A percentile compares a stretch with the other conserved stretches of the same genome.
Conservation (phyloP, 2,113 vertebrate genomes). For the Hoplias malabaricus region DNA sequence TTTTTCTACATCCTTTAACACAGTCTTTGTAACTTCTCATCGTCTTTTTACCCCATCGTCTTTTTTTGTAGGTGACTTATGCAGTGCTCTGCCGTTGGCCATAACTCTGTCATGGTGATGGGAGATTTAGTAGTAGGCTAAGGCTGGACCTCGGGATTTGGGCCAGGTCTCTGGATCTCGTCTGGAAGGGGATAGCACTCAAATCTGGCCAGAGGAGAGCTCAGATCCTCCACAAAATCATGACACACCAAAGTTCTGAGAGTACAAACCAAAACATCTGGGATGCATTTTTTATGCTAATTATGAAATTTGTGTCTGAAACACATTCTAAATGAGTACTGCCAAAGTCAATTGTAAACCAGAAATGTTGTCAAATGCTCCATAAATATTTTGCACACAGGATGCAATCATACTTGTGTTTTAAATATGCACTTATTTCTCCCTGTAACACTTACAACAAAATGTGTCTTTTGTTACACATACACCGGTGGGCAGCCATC, state of each 20-base stretch:
- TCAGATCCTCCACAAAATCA: neutral
- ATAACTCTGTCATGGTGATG: conserved; percentile 39
- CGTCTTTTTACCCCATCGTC: conserved; percentile 1
- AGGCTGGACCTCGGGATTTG: conserved; percentile 24
- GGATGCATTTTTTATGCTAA: no score
- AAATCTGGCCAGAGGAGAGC: conserved; percentile 24
- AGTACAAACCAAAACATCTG: no score
- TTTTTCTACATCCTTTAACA: neutral
- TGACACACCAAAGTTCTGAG: conserved; percentile 31
- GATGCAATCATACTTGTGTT: no score
- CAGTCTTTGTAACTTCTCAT: neutral
- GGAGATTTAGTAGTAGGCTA: conserved; percentile 39
- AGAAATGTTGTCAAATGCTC: no score
- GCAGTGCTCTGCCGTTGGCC: conserved; percentile 15
- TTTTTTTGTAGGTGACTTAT: conserved; percentile 42
- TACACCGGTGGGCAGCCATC: no score
- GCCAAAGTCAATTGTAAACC: no score
- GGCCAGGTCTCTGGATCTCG: conserved; percentile 36
- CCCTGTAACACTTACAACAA: no score
- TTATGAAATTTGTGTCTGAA: no score
- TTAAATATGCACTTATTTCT: no score
- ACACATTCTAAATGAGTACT: no score
- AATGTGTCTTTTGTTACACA: no score
- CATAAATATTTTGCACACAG: no score
- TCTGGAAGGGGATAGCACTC: conserved; percentile 29